Evolutionary conservation across 2,888 invertebrate genomes (phyloP).

Genomic region (Anticlea derivata): DNA sequence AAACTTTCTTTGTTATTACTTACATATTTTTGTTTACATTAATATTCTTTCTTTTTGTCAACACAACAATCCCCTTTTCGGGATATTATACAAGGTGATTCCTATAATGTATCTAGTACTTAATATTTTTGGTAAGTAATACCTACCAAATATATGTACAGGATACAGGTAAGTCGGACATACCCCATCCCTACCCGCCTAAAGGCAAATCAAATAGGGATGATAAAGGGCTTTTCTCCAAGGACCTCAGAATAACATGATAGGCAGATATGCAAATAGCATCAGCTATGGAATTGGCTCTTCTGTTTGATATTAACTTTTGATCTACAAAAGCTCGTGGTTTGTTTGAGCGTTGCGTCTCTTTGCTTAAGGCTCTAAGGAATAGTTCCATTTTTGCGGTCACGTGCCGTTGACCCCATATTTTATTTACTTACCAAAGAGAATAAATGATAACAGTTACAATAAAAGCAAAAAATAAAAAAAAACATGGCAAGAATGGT

Average conservation of each 20-base stretch:
- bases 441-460: too few species aligned
- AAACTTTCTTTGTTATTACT: too few species aligned
- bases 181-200: constrained; percentile 7
- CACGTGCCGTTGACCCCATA: background rate
- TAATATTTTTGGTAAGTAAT: too few species aligned
- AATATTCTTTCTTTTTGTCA: too few species aligned
- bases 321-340: constrained; percentile 1
- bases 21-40: too few species aligned
- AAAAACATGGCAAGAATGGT: too few species aligned
- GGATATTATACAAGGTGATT: too few species aligned
- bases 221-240: constrained; percentile 44
- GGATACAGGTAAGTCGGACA: background rate
- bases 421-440: too few species aligned
- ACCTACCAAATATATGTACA: too few species aligned
- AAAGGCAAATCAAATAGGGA: constrained; percentile 36
- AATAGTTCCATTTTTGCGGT: background rate
- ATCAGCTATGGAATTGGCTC: constrained; percentile 13
- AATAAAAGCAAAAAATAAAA: too few species aligned
- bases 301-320: constrained; percentile 18
- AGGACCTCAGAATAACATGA: constrained; percentile 34
- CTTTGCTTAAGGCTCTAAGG: background rate
- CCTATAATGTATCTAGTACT: too few species aligned
- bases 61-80: too few species aligned
- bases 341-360: background rate
- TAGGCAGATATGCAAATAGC: constrained; percentile 33